phyloP scores from a whole-genome alignment of 2,888 invertebrate genomes.

The Lasioglossum vierecki region DNA sequence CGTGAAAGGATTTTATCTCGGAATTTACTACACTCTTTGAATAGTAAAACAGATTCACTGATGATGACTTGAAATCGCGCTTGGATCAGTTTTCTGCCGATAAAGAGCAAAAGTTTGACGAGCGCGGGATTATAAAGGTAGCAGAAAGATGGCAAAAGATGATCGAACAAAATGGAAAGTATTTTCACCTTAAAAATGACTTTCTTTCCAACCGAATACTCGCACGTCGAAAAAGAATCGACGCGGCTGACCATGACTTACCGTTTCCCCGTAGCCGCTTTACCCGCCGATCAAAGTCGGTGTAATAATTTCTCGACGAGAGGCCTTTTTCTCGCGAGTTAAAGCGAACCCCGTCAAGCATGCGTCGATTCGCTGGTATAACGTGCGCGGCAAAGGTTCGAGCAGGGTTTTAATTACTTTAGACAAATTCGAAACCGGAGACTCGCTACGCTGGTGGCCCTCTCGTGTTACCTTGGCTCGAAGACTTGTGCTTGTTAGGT shows the following conservation, averaged over 20 bases:
- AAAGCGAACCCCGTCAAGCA: conserved; percentile 51
- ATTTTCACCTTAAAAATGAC: too few species aligned
- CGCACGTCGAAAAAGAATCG: neutral
- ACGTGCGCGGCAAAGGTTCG: conserved; percentile 53
- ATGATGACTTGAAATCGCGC: too few species aligned
- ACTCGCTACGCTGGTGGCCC: conserved; percentile 75
- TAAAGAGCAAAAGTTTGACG: too few species aligned
- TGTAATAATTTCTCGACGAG: conserved; percentile 13
- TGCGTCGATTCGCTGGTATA: conserved; percentile 54
- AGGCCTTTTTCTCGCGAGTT: neutral
- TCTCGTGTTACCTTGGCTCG: conserved; percentile 74
- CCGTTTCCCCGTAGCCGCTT: neutral
- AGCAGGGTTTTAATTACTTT: conserved; percentile 75
- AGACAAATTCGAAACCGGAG: conserved; percentile 77
- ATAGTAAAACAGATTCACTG: too few species aligned
- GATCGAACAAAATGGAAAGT: too few species aligned
- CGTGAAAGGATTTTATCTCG: too few species aligned
- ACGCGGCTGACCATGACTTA: neutral
- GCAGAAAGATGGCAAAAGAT: too few species aligned
- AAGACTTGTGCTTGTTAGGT: conserved; percentile 63
- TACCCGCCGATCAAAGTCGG: neutral
- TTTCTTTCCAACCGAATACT: too few species aligned
- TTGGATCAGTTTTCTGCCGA: too few species aligned
- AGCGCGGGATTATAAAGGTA: too few species aligned
- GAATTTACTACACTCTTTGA: too few species aligned